A percentile compares a stretch with the other conserved stretches of the same genome.
Evolutionary conservation across 2,888 invertebrate genomes (phyloP).

Genomic region (Nemapogon koenigi): DNA sequence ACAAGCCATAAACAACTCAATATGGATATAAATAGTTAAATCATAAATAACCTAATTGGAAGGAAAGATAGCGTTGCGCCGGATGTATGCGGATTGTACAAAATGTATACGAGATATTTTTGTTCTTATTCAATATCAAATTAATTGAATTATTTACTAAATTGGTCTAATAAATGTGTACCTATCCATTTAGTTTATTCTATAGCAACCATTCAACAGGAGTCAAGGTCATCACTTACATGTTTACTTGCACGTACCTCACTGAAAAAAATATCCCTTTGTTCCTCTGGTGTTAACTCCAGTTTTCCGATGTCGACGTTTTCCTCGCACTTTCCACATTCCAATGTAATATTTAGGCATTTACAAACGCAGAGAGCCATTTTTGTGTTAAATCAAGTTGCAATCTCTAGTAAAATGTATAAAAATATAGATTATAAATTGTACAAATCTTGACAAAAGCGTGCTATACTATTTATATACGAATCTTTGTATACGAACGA

Average conservation of each 20-base stretch:
- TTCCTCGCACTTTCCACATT: constrained; percentile 64
- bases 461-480: constrained; percentile 21
- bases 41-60: too few relatives aligned
- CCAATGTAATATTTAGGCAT: constrained; percentile 76
- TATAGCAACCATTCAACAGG: constrained; percentile 24
- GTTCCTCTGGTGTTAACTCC: constrained; percentile 64
- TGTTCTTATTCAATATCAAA: too few relatives aligned
- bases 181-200: too few relatives aligned
- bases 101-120: too few relatives aligned
- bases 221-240: constrained; percentile 56
- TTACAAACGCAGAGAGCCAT: constrained; percentile 73
- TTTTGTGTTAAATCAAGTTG: constrained; percentile 24
- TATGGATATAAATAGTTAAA: too few relatives aligned
- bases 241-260: constrained; percentile 65
- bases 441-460: constrained; percentile 31
- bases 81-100: too few relatives aligned
- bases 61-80: too few relatives aligned
- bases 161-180: too few relatives aligned
- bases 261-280: constrained; percentile 70
- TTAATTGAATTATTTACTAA: too few relatives aligned
- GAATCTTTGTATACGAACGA: constrained; percentile 23
- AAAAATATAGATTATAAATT: constrained; percentile 39
- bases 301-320: constrained; percentile 62
- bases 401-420: constrained; percentile 27
- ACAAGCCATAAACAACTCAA: too few relatives aligned